Evolutionary conservation across 2,888 invertebrate genomes (phyloP).

Genomic region (Polydrusus pterygomalis): DNA sequence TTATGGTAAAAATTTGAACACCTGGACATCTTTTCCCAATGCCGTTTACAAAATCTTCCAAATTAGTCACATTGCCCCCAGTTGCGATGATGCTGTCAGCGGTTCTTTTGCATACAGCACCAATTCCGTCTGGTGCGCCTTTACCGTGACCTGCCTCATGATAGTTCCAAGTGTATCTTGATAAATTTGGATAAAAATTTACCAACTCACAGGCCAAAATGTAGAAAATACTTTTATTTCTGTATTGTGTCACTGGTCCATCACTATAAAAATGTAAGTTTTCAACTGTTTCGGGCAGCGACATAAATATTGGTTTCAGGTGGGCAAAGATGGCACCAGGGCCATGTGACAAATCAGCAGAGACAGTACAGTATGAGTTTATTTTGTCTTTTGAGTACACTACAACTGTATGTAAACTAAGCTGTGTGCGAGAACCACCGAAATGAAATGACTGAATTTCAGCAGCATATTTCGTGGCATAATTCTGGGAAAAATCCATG

Average conservation of each 20-base stretch:
- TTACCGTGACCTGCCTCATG: slow-evolving; percentile 65
- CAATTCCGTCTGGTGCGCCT: slow-evolving; percentile 65
- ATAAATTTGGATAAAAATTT: slow-evolving; percentile 58
- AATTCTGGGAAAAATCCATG: too few species aligned
- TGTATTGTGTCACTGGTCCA: slow-evolving; percentile 65
- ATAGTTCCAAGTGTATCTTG: slow-evolving; percentile 62
- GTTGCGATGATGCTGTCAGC: slow-evolving; percentile 63
- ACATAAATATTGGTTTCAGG: slow-evolving; percentile 57
- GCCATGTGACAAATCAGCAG: too few species aligned
- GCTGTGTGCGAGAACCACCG: too few species aligned
- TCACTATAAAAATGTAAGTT: slow-evolving; percentile 65
- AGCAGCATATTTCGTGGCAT: too few species aligned
- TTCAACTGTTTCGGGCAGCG: slow-evolving; percentile 58
- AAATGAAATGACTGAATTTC: too few species aligned
- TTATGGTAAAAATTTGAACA: too few species aligned
- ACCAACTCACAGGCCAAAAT: slow-evolving; percentile 60
- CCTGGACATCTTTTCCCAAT: too few species aligned
- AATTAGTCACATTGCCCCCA: slow-evolving; percentile 46
- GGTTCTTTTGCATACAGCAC: slow-evolving; percentile 65
- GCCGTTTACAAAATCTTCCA: too few species aligned
- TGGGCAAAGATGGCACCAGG: not conserved
- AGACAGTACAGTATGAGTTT: too few species aligned
- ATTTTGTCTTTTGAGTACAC: too few species aligned
- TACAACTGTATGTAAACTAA: too few species aligned
- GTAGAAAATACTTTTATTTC: slow-evolving; percentile 23